Conservation (phyloP, 2,797 vertebrate species). For the Anniella stebbinsi region DNA sequence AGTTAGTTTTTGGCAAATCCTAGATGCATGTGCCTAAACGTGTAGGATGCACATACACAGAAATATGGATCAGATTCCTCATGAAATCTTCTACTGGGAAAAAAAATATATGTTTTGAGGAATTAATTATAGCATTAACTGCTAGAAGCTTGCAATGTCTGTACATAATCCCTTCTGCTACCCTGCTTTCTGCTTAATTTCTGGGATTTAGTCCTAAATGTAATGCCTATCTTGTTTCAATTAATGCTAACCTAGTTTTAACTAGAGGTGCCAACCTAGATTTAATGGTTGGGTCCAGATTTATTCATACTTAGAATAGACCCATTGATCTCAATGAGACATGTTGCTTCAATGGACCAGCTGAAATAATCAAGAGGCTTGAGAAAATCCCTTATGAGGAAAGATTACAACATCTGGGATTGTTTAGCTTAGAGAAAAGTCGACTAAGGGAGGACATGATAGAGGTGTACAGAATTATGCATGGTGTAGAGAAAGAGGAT, state of each 20-base stretch:
- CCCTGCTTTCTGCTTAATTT: not conserved
- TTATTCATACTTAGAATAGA: no score
- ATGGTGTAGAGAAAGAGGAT: no score
- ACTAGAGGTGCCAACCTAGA: no score
- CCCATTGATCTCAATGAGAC: no score
- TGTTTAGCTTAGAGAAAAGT: no score
- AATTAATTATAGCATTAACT: not conserved
- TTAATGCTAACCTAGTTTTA: not conserved
- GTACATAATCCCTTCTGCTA: not conserved
- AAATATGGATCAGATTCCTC: not conserved
- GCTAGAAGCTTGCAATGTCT: not conserved
- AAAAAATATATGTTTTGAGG: not conserved
- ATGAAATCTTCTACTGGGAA: not conserved
- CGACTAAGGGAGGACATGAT: no score
- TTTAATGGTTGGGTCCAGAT: no score
- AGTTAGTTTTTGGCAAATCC: not conserved
- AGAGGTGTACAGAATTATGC: no score
- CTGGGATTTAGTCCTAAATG: not conserved
- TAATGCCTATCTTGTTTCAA: not conserved
- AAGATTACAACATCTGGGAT: no score
- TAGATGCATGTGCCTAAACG: not conserved
- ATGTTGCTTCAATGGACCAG: no score
- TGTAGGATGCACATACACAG: not conserved
- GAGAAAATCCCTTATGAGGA: no score
- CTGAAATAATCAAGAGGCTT: no score